These are phyloP conservation scores for Chiloscyllium punctatum DNA, from an alignment of 2,797 vertebrate genomes.

Conservation along the genomic window DNA sequence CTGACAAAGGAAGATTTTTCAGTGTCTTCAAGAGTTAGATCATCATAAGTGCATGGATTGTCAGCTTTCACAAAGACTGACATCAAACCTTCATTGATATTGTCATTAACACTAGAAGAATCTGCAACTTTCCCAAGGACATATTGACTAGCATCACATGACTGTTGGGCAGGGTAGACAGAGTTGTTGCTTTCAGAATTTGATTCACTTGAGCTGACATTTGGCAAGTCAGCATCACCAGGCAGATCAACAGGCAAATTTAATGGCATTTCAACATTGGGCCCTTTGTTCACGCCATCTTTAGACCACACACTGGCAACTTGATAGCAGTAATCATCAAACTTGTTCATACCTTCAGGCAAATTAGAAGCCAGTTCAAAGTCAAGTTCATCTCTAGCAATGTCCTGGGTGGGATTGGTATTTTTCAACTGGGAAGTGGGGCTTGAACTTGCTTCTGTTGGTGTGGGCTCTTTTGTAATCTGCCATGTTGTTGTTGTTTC, in stretches of 20 bases:
- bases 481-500: background rate
- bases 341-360: conserved; percentile 26
- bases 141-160: background rate
- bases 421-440: background rate
- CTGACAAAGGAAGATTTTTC: background rate
- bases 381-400: background rate
- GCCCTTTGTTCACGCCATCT: background rate
- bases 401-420: background rate
- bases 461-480: too few relatives aligned
- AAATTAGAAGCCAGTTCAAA: conserved; percentile 6
- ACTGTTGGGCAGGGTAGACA: background rate
- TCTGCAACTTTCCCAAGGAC: background rate
- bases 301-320: too few relatives aligned
- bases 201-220: conserved; percentile 15
- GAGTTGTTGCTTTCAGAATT: conserved; percentile 9
- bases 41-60: background rate
- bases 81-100: background rate
- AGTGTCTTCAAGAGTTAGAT: background rate
- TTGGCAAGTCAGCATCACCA: background rate
- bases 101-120: background rate
- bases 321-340: background rate
- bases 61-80: background rate
- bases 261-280: conserved; percentile 10
- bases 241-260: conserved; percentile 9
- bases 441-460: background rate